phyloP scores from a whole-genome alignment of 2,888 invertebrate genomes.

The Leuctra nigra region DNA sequence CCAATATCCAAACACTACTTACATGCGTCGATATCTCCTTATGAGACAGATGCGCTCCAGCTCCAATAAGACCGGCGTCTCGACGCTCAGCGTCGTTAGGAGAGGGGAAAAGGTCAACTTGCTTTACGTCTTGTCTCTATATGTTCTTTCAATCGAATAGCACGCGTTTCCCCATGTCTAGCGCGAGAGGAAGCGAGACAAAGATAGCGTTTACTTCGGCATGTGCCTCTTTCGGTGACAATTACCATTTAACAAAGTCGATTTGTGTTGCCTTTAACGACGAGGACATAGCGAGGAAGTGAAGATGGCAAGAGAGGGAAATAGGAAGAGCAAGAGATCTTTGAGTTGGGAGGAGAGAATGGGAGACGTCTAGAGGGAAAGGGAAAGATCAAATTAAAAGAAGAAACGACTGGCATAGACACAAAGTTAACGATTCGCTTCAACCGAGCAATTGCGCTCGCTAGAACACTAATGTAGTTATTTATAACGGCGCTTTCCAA shows the following conservation, averaged over 20 bases:
- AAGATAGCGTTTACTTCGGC: conserved; percentile 23
- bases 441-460: neutral
- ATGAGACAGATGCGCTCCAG: neutral
- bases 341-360: conserved; percentile 12
- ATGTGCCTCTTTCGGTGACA: conserved; percentile 26
- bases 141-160: neutral
- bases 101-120: neutral
- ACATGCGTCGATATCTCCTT: neutral
- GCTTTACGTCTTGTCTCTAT: neutral
- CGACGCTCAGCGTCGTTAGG: neutral
- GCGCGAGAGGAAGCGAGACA: neutral
- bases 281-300: conserved; percentile 23
- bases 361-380: conserved; percentile 17
- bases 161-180: neutral
- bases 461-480: too few relatives aligned
- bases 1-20: conserved; percentile 3
- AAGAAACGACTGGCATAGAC: conserved; percentile 9
- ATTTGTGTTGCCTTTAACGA: conserved; percentile 27
- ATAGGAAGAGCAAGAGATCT: conserved; percentile 9
- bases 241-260: conserved; percentile 28
- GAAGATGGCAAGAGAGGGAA: conserved; percentile 14
- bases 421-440: neutral
- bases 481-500: too few relatives aligned
- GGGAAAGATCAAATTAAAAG: conserved; percentile 26
- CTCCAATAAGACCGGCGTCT: neutral